phyloP scores from a whole-genome alignment of 2,113 vertebrate species.

The Chascanopsetta lugubris region DNA sequence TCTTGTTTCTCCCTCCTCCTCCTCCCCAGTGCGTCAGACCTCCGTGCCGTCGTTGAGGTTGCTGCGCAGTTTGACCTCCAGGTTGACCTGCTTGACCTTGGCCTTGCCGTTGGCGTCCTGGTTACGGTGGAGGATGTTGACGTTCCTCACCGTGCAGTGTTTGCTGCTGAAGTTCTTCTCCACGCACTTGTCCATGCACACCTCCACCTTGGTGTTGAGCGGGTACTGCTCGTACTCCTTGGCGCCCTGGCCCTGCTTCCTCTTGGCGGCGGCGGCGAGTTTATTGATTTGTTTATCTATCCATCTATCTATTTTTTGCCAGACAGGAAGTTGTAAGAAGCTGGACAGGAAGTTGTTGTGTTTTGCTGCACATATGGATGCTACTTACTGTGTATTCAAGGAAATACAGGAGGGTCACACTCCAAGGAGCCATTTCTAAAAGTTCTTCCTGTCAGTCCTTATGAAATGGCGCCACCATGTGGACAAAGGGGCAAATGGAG shows the following conservation, averaged over 20 bases:
- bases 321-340: too few species aligned
- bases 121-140: slow-evolving; percentile 82
- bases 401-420: too few species aligned
- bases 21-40: slow-evolving; percentile 78
- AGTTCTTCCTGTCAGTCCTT: too few species aligned
- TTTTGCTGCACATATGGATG: too few species aligned
- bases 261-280: too few species aligned
- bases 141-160: slow-evolving; percentile 87
- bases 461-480: too few species aligned
- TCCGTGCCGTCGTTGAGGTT: slow-evolving; percentile 94
- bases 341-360: too few species aligned
- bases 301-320: too few species aligned
- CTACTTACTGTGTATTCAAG: too few species aligned
- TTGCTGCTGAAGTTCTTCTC: slow-evolving; percentile 83
- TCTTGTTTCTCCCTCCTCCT: background rate
- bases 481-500: too few species aligned
- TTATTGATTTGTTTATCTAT: too few species aligned
- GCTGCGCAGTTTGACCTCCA: slow-evolving; percentile 93
- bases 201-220: slow-evolving; percentile 90
- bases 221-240: slow-evolving; percentile 84
- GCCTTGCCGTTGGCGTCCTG: slow-evolving; percentile 63
- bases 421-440: too few species aligned
- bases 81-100: slow-evolving; percentile 90
- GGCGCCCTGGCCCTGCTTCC: slow-evolving; percentile 44
- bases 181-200: slow-evolving; percentile 80